phyloP scores from a whole-genome alignment of 1,140 invertebrate species.

The Drosophila lini region DNA sequence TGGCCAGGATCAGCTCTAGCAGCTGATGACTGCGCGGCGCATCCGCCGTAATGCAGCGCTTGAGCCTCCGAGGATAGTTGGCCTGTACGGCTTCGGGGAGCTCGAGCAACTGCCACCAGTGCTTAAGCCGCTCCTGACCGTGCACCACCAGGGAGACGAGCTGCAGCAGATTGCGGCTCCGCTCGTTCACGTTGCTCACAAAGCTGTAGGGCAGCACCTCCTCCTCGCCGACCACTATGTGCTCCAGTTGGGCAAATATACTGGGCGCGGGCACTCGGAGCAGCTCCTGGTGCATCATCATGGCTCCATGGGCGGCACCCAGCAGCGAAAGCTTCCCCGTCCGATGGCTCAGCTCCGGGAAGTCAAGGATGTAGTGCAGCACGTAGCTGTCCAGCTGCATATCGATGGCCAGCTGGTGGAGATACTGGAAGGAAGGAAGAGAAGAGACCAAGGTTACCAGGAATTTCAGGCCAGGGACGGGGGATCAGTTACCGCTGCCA shows the following conservation, averaged over 20 bases:
- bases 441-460: neutral
- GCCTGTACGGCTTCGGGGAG: conserved; percentile 62
- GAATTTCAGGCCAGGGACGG: neutral
- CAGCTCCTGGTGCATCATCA: conserved; percentile 87
- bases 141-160: conserved; percentile 69
- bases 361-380: conserved; percentile 94
- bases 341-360: conserved; percentile 86
- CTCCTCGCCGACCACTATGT: conserved; percentile 86
- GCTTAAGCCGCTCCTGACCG: conserved; percentile 66
- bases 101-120: conserved; percentile 76
- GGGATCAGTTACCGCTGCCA: conserved; percentile 85
- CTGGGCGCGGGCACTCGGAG: conserved; percentile 88
- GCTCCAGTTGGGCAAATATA: conserved; percentile 89
- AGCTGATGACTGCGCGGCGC: conserved; percentile 70
- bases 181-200: conserved; percentile 88
- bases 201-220: conserved; percentile 88
- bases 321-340: conserved; percentile 85
- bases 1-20: conserved; percentile 71
- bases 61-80: conserved; percentile 55
- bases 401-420: conserved; percentile 92
- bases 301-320: conserved; percentile 86
- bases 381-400: conserved; percentile 90
- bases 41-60: conserved; percentile 64
- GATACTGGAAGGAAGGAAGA: conserved; percentile 84
- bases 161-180: conserved; percentile 88